Base-by-base conservation (phyloP, 2,888 invertebrate species). In the Gymnosoma rotundatum region DNA sequence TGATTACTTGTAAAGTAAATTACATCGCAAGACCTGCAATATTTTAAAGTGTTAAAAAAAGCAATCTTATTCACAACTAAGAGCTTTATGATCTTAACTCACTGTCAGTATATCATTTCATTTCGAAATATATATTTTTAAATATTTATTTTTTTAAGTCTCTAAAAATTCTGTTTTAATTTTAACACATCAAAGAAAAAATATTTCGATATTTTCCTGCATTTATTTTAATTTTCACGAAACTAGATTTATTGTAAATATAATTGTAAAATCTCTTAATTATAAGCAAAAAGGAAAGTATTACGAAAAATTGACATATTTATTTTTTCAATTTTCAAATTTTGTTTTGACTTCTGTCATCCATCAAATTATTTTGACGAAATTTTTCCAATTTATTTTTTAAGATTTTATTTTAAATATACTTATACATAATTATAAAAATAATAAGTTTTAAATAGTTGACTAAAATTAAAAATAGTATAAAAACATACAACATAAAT, bases 361-460 rank as follows among this genome's bases (percentile, higher is more conserved):
- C 16, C 32, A 42, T 73, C 7, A 66, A 12, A 21, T 36, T 42
- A 70, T 38, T 50, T 64, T 58, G 32, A 32, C 63, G 14, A 70
- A 70, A 36, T 12, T 20, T 64, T 70, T 63, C 16, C 32, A 10
- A 52, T 50, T 45, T 25, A 70, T 21, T 81, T 78, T 36, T n/a
- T 81, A 78, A 67, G 52, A 70, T 78, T 84, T 75, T 66, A 61
- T 80, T 76, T 72, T 54, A 78, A 81, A 81, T 14, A 81, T 64
- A 64, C 54, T 42, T 58, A 64, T 60, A 70, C 64, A 78, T 79
- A 66, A 75, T 72, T 72, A 70, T 67, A 18, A 64, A 72, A 64
- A 73, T 58, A 66, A 70, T 72, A 75, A 85, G 69, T 66, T 72
- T 83, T 74, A 70, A 81, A 83, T 86, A 86, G 86, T 83, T 85